Evolutionary conservation across 1,140 invertebrate genomes (phyloP).

Genomic region (Popillia japonica): DNA sequence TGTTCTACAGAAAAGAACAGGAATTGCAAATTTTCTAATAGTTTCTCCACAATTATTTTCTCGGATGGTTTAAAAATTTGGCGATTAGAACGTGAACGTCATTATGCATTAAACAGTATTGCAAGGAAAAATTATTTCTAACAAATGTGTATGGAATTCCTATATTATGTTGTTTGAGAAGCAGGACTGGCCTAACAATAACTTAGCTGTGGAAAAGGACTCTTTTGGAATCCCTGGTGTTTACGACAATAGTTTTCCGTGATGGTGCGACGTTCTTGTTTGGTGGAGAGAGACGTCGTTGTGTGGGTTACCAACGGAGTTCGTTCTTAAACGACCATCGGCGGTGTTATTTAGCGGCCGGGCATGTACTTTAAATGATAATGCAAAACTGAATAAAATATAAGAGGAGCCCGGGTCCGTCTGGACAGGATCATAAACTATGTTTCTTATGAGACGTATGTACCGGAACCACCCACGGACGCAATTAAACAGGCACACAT

Average conservation of each 20-base stretch:
- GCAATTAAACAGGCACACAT: conserved; percentile 34
- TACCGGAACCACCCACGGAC: conserved; percentile 43
- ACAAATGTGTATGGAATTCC: not conserved
- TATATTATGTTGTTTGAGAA: not conserved
- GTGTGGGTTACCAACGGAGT: conserved; percentile 43
- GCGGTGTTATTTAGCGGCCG: conserved; percentile 44
- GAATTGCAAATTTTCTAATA: no score
- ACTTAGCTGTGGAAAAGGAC: conserved; percentile 26
- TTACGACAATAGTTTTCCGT: conserved; percentile 35
- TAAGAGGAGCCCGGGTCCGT: conserved; percentile 44
- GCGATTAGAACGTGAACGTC: no score
- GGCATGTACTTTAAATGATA: conserved; percentile 48
- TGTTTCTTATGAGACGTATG: conserved; percentile 43
- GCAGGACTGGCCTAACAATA: conserved; percentile 14
- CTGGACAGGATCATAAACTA: conserved; percentile 45
- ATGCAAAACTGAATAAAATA: conserved; percentile 50
- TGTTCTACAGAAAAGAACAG: no score
- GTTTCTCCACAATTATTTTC: no score
- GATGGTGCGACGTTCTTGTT: conserved; percentile 18
- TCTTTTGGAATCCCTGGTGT: conserved; percentile 29
- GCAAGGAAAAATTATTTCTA: not conserved
- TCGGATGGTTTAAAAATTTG: no score
- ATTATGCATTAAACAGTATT: not conserved
- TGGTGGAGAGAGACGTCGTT: conserved; percentile 40
- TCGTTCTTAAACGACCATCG: conserved; percentile 42